Base-by-base conservation (phyloP, 2,888 invertebrate genomes). In the Seladonia tumulorum region DNA sequence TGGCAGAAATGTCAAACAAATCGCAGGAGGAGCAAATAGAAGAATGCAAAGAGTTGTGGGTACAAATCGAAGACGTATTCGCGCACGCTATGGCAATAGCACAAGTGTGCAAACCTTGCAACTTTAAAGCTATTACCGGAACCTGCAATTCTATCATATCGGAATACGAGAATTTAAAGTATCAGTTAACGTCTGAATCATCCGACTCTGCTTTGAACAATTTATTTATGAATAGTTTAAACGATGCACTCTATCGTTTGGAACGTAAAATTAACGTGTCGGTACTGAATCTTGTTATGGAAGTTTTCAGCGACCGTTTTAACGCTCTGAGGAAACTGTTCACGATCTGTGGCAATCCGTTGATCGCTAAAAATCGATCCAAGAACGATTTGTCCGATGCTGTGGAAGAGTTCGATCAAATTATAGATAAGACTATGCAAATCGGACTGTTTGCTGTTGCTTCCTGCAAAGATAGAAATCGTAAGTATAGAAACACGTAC, bases 371-470 rank as follows among this genome's bases (percentile, higher is more conserved):
- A 57, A 91, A 92, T 75, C 82, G 94, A 83, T 91, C 92, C 5
- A 91, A 89, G 75, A 92, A 79, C 2, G 96, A 96, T 89, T 94
- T 96, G 73, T 96, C 96, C 83, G 91, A 93, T 45, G 95, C 96
- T 83, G 96, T 97, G 18, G 96, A 96, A 85, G 96, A 96, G 57
- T 97, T 97, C 94, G 97, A 97, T 95, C 95, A 96, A 87, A 96
- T 96, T 83, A 96, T 96, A 91, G 97, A 97, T 92, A 96, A 97
- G 89, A 95, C 97, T 75, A 95, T 97, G 94, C 97, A 97, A 92
- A 97, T 97, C 90, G 97, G 97, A 72, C 95, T 96, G 75, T 97
- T 97, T 94, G 97, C 97, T n/a, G 96, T 97, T 71, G 96, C 97
- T 7, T 96, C 96, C 89, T 96, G 96, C 76, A 95, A 95, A 72